These are phyloP conservation scores for Callocephalon fimbriatum DNA, from an alignment of 2,113 vertebrate species.

Conservation along the genomic window DNA sequence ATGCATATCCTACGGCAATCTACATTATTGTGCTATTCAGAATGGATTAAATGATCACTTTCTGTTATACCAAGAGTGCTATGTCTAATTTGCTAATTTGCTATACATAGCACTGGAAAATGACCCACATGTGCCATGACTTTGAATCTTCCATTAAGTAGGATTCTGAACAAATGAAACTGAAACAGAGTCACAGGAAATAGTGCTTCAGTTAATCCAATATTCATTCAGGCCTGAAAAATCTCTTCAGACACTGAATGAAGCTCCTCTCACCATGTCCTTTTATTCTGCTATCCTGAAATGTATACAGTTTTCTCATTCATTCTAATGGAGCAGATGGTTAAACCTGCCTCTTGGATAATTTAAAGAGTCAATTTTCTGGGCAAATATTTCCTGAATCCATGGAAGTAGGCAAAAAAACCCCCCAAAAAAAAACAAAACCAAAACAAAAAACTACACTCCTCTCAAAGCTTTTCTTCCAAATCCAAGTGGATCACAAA, in stretches of 20 bases:
- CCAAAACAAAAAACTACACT: not conserved
- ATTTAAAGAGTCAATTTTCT: not conserved
- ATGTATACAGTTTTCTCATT: not conserved
- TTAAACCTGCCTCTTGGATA: not conserved
- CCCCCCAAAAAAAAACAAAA: not conserved
- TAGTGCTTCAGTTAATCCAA: not conserved
- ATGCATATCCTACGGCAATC: not conserved
- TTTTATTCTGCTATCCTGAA: not conserved
- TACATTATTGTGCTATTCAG: not conserved
- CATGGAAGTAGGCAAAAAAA: not conserved
- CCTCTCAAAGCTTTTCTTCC: not conserved
- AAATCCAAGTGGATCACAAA: not conserved
- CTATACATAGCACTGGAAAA: not conserved
- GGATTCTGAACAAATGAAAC: slow-evolving; percentile 12
- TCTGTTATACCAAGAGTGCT: not conserved
- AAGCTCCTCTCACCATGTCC: not conserved
- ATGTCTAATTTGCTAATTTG: not conserved
- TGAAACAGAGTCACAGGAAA: not conserved
- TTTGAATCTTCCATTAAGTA: not conserved
- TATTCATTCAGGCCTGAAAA: slow-evolving; percentile 30
- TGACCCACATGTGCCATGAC: not conserved
- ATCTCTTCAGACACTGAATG: not conserved
- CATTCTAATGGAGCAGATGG: not conserved
- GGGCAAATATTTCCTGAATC: not conserved
- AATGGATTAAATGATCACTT: not conserved